Evolutionary conservation across 2,113 vertebrate genomes (phyloP), one percentile per base, ranked within the genome.

Genomic region (Poicephalus meyeri): DNA sequence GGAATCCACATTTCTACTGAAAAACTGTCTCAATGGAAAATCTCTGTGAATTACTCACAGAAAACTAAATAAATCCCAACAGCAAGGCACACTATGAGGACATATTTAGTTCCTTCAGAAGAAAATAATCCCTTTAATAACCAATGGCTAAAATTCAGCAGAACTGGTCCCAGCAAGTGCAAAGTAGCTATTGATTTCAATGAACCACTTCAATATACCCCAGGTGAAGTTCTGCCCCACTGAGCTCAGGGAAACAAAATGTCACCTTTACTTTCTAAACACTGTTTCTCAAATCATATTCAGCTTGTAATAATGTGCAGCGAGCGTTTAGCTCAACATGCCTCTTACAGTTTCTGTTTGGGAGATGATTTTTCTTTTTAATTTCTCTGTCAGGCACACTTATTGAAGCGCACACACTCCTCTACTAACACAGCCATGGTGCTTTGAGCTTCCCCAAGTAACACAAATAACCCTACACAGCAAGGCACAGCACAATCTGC

Each of bases 311-410:
- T 97, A 97, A 95, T 86, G 82, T 96, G 88, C 82, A 93, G 92
- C 0, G 0, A 94, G 95, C 96, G 93, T 93, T 97, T 96, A 96
- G 90, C 92, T 94, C 80, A 95, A 96, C 88, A 84, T 93, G 95
- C 95, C 86, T 95, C 93, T 96, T 90, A 77, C 20, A 90, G 93
- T 96, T 97, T 84, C 90, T 86, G 86, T 96, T 94, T 93, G 82
- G 86, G 82, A 94, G 95, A 95, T 95, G 95, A 96, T 97, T 97
- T 96, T 96, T 97, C 96, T 97, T 96, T 97, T 96, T 97, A 97
- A 97, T 96, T 97, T 96, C 96, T 96, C 92, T 96, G 96, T 96
- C 95, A 97, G 92, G 94, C 95, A 94, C 93, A 97, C 92, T 96
- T 97, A 96, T 84, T 97, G 95, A 95, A 97, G 96, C 90, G 72